phyloP scores from a whole-genome alignment of 2,113 vertebrate species.

The Lycaon pictus region DNA sequence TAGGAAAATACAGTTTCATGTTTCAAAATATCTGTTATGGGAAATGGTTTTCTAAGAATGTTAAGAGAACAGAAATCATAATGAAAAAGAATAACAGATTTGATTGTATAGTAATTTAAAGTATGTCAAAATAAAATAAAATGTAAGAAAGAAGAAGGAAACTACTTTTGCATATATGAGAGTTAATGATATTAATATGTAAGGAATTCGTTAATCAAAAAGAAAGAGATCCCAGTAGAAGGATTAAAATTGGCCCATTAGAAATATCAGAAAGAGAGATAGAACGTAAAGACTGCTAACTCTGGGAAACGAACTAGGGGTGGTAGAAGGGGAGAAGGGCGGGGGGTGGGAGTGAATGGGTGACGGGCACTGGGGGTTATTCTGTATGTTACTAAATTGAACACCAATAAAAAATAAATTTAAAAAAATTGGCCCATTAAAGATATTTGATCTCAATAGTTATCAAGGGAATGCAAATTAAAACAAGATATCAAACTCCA shows the following conservation, averaged over 20 bases:
- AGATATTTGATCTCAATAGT: neutral
- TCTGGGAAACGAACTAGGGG: no score
- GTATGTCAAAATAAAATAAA: neutral
- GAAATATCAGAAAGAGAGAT: no score
- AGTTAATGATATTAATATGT: neutral
- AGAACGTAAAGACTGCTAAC: no score
- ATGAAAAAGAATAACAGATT: neutral
- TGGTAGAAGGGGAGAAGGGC: no score
- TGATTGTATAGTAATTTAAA: neutral
- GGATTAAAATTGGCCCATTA: neutral
- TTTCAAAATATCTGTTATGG: neutral
- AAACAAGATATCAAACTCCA: neutral
- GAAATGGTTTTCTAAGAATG: neutral
- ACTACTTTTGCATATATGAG: neutral
- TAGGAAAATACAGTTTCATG: neutral
- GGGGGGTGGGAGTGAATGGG: no score
- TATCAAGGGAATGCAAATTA: neutral
- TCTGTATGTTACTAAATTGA: no score
- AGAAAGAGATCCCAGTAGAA: neutral
- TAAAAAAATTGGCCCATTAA: neutral
- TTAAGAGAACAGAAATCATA: neutral
- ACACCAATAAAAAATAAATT: no score
- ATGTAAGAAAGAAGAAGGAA: neutral
- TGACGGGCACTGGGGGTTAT: no score
- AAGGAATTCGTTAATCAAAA: neutral